Conservation (phyloP, 2,888 invertebrate genomes). For the Luperina testacea region DNA sequence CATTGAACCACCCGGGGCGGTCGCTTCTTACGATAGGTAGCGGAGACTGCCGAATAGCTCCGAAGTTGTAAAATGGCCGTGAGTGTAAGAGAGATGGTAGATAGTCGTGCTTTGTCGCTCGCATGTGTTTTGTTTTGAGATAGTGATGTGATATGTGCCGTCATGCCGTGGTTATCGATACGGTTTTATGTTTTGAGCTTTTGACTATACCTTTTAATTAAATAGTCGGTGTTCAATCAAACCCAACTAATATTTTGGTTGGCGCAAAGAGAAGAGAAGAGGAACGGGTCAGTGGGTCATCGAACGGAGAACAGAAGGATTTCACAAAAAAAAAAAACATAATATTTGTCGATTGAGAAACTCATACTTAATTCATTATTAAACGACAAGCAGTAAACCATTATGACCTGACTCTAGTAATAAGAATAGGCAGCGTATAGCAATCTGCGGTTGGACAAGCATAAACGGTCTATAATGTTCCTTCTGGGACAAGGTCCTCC, state of each 20-base stretch:
- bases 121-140: conserved; percentile 44
- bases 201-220: neutral
- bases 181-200: neutral
- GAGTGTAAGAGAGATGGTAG: conserved; percentile 30
- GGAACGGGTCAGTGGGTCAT: too few relatives aligned
- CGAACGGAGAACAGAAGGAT: neutral
- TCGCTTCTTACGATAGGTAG: conserved; percentile 10
- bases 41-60: conserved; percentile 24
- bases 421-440: neutral
- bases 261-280: neutral
- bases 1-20: conserved; percentile 41
- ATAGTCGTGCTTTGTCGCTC: conserved; percentile 16
- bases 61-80: conserved; percentile 29
- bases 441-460: neutral
- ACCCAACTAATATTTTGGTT: neutral
- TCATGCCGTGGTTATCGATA: neutral
- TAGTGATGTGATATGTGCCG: conserved; percentile 14
- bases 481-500: too few relatives aligned
- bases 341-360: neutral
- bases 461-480: too few relatives aligned
- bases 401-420: neutral
- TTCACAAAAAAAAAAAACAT: neutral
- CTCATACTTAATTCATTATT: neutral
- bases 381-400: neutral
- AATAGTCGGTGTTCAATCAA: neutral